Evolutionary conservation across 1,140 invertebrate genomes (phyloP).

Genomic region (Cyrtorhinus lividipennis): DNA sequence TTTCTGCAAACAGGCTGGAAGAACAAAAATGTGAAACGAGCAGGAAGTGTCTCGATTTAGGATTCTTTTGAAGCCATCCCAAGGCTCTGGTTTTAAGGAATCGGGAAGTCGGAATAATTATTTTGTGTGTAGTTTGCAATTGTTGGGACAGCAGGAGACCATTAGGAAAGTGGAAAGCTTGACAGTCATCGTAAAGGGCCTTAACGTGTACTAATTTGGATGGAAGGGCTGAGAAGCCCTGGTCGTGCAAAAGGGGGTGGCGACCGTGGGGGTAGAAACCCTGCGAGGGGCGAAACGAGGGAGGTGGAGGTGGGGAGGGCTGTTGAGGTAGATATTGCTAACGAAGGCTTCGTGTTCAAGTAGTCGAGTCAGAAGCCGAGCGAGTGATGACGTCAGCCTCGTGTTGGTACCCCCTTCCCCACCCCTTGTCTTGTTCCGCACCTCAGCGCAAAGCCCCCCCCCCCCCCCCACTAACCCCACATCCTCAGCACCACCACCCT

Average conservation of each 20-base stretch:
- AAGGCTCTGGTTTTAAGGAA: too few relatives aligned
- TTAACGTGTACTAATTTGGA: neutral
- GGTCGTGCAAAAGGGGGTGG: neutral
- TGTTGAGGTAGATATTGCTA: constrained; percentile 13
- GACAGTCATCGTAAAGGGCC: constrained; percentile 3
- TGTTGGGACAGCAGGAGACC: constrained; percentile 28
- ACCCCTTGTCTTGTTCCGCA: neutral
- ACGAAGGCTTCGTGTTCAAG: constrained; percentile 16
- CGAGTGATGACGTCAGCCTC: constrained; percentile 10
- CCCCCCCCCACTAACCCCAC: neutral
- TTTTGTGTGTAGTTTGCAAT: constrained; percentile 22
- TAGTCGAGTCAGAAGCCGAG: constrained; percentile 3
- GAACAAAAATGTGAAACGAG: too few relatives aligned
- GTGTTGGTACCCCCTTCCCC: neutral
- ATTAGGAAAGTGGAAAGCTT: constrained; percentile 17
- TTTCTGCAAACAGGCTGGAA: too few relatives aligned
- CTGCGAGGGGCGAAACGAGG: neutral
- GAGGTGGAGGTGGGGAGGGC: neutral
- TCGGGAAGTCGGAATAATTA: too few relatives aligned
- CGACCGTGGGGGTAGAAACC: neutral
- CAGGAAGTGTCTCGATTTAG: too few relatives aligned
- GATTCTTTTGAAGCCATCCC: too few relatives aligned
- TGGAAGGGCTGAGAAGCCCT: neutral
- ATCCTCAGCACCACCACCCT: too few relatives aligned
- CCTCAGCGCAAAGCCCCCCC: neutral